Base-by-base conservation (phyloP, 2,888 invertebrate genomes). In the Tetheella fluctuosa region DNA sequence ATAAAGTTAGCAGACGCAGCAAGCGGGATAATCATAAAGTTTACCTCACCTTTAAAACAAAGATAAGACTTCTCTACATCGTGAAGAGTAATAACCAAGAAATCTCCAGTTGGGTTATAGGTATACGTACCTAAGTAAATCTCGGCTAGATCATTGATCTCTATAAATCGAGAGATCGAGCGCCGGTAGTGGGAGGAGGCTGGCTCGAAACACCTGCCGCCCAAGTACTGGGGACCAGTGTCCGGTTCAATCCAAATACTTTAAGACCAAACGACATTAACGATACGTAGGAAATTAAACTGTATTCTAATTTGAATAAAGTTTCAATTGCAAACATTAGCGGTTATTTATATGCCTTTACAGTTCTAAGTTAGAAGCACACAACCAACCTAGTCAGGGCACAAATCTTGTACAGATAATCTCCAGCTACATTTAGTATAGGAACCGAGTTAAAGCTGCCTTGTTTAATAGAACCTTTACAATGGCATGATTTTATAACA, bases 181-280 rank as follows among this genome's bases (percentile, higher is more conserved):
- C 87, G 88, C 86, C 88, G 84, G 86, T 81, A 85, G 88, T 90
- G 89, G 92, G 92, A 91, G 92, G 91, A 90, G 91, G 91, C 89
- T 75, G 71, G 85, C 73, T 76, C 83, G 86, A 84, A 88, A 91
- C 92, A 93, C 92, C 92, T 93, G 92, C 92, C 92, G 90, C 92
- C 92, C 92, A 88, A 89, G 91, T 89, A 90, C 90, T 86, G 74
- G 83, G 81, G 79, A 91, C 89, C 87, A 88, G 88, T 86, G 84
- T 83, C 68, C 62, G 67, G 64, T 67, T 62, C 58, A 63, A 71
- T 64, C 60, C 61, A 63, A 61, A 59, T 65, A 64, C 66, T 56
- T 67, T 83, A 80, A 61, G 77, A 42, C 68, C 57, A 66, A 83
- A 79, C 71, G 58, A 62, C 59, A 62, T 28, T 20, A 30, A 37